Percentiles rank a stretch among this genome's conserved stretches.
These are phyloP conservation scores for Odontesthes bonariensis DNA, from an alignment of 2,113 vertebrate genomes.

Conservation along the genomic window DNA sequence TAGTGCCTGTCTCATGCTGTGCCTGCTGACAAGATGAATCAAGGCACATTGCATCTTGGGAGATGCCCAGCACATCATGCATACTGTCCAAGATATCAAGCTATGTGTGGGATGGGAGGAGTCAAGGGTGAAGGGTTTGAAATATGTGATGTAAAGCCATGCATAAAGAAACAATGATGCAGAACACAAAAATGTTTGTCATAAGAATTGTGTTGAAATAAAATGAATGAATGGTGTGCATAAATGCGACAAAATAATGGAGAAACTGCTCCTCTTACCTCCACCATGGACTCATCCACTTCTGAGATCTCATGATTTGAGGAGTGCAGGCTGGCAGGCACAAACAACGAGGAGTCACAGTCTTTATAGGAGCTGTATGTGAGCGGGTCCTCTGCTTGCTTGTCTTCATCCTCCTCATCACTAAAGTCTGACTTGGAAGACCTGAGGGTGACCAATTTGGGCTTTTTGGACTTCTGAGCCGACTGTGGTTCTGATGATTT, in stretches of 20 bases:
- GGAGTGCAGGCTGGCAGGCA: slow-evolving; percentile 88
- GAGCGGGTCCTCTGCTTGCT: slow-evolving; percentile 17
- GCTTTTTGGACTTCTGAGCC: slow-evolving; percentile 71
- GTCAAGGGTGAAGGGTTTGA: slow-evolving; percentile 27
- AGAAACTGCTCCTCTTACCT: slow-evolving; percentile 79
- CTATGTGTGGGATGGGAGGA: slow-evolving; percentile 74
- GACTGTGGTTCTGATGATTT: slow-evolving; percentile 74
- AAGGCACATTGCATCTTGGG: slow-evolving; percentile 75
- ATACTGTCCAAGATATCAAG: slow-evolving; percentile 88
- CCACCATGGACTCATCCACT: slow-evolving; percentile 92
- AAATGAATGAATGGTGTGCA: slow-evolving; percentile 21
- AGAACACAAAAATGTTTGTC: slow-evolving; percentile 20
- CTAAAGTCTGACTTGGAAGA: slow-evolving; percentile 86
- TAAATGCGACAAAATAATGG: background rate
- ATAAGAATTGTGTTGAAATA: slow-evolving; percentile 1
- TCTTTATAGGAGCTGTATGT: slow-evolving; percentile 82
- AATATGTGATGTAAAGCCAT: slow-evolving; percentile 60
- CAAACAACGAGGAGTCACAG: slow-evolving; percentile 87
- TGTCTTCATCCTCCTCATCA: slow-evolving; percentile 78
- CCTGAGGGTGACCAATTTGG: slow-evolving; percentile 87
- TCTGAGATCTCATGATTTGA: slow-evolving; percentile 81
- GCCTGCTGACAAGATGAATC: slow-evolving; percentile 65
- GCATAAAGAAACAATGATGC: slow-evolving; percentile 40
- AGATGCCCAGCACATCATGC: slow-evolving; percentile 81
- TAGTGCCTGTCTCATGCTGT: slow-evolving; percentile 57